These are phyloP conservation scores for Zosterops lateralis DNA, from an alignment of 2,113 vertebrate genomes.

Conservation along the genomic window DNA sequence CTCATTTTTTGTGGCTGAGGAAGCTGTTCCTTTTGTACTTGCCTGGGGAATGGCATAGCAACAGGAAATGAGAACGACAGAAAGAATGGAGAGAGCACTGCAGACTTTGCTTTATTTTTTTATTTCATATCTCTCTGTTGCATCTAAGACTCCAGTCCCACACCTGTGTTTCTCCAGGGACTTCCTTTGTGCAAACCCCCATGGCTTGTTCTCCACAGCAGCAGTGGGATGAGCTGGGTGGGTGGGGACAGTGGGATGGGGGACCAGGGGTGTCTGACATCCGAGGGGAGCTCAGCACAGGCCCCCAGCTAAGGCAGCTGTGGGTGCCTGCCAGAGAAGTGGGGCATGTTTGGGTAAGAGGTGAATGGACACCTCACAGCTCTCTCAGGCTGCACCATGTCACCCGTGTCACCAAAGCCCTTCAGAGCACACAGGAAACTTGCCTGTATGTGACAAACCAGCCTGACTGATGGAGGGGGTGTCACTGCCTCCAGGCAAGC, in stretches of 20 bases:
- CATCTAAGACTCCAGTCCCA: not conserved
- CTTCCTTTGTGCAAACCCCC: not conserved
- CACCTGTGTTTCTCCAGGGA: not conserved
- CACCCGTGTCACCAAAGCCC: not conserved
- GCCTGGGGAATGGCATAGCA: constrained; percentile 53
- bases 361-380: accelerated
- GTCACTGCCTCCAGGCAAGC: not conserved
- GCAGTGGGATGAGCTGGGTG: not conserved
- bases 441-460: accelerated
- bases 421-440: accelerated
- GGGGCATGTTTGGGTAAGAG: accelerated
- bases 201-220: accelerated
- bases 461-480: not conserved
- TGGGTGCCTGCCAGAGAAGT: not conserved
- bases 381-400: not conserved
- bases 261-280: not conserved
- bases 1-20: constrained; percentile 41
- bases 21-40: constrained; percentile 47
- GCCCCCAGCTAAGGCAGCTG: not conserved
- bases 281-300: not conserved
- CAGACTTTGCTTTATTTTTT: not conserved
- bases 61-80: constrained; percentile 32
- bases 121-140: accelerated
- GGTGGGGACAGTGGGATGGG: not conserved
- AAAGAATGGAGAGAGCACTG: not conserved